Percentiles rank a stretch among this genome's conserved stretches.
Evolutionary conservation across 2,797 vertebrate species (phyloP).

Genomic region (Chelidonichthys spinosus): DNA sequence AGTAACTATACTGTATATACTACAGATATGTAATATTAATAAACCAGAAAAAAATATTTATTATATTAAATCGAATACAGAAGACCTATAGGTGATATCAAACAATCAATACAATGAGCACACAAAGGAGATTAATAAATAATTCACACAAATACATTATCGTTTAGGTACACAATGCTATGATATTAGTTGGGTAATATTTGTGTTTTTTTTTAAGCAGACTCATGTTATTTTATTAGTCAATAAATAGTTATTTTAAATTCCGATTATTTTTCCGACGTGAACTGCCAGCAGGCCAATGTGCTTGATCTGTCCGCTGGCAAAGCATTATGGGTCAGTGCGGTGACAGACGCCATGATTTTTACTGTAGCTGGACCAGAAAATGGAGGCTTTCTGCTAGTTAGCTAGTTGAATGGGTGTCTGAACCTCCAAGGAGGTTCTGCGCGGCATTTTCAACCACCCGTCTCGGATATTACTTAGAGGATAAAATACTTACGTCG

Average conservation of each 20-base stretch:
- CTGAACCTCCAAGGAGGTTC: not conserved
- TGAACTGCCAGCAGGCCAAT: not conserved
- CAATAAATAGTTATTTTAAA: not conserved
- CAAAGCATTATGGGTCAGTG: constrained; percentile 68
- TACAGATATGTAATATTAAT: too few species aligned
- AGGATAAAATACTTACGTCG: not conserved
- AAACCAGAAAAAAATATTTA: too few species aligned
- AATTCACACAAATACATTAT: too few species aligned
- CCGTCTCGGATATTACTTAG: fast-evolving
- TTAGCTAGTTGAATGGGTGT: not conserved
- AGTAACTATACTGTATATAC: too few species aligned
- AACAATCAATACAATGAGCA: too few species aligned
- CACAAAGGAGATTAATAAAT: too few species aligned
- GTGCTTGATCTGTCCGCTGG: constrained; percentile 13
- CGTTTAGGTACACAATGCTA: too few species aligned
- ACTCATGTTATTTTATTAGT: not conserved
- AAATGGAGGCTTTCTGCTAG: constrained; percentile 71
- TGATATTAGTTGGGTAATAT: not conserved
- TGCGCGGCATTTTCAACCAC: not conserved
- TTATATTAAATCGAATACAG: too few species aligned
- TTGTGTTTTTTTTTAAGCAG: not conserved
- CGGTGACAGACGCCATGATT: constrained; percentile 74
- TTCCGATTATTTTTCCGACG: too few species aligned
- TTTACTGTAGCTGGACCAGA: constrained; percentile 56
- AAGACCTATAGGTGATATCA: too few species aligned